Evolutionary conservation across 2,113 vertebrate genomes (phyloP), one percentile per base, ranked within the genome.

Genomic region (Bostrychus sinensis): DNA sequence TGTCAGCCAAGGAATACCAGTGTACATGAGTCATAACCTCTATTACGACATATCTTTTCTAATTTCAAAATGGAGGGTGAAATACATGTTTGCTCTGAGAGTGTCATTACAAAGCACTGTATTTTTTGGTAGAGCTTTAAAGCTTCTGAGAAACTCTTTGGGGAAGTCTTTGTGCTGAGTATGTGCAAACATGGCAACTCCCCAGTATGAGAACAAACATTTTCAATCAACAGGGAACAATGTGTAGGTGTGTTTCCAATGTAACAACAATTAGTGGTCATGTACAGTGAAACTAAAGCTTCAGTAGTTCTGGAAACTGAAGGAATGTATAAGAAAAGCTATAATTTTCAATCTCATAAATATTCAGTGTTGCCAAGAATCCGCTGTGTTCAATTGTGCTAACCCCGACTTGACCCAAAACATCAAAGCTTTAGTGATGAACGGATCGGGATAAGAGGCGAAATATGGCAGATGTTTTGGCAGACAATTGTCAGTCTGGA

Each of bases 131-230:
- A 50, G 51, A 28, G 23, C 50, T 72, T 60, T 50, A 63, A 2
- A 72, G 42, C 30, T 81, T 89, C 65, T 66, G 66, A 75, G 50
- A 82, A 78, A 51, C 56, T 45, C 26, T 83, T 78, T 81, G 14
- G 45, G 83, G 75, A 84, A 86, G 78, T 83, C n/a, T 56, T 63
- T 83, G 50, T 85, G 81, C 71, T 66, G 66, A 82, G 45, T 66
- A 9, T 81, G 69, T 70, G 56, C 37, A 56, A 78, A 71, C 57
- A 71, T 70, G 64, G 42, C 56, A 73, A 69, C 71, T 63, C 57
- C 70, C 45, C 48, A 20, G n/a, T 58, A 55, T 67, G 66, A 66
- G 38, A 80, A 71, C 28, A 63, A 78, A 60, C 54, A 57, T 25
- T 78, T 76, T 67, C 16, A 56, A 56, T 85, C 48, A 71, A 26